Conservation (phyloP, 2,888 invertebrate species). For the Nemapogon koenigi region DNA sequence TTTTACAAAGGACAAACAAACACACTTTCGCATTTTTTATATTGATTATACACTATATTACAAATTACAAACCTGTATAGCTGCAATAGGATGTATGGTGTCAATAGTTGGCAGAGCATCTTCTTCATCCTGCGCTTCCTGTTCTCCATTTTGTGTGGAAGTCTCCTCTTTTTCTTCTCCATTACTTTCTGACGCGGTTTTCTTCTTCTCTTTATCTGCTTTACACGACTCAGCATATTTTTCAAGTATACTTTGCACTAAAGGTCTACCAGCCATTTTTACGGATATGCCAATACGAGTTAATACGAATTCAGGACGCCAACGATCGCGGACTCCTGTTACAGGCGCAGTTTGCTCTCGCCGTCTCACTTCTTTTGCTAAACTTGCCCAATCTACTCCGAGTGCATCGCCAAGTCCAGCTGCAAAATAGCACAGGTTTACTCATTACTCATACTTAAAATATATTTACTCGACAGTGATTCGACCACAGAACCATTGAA, state of each 20-base stretch:
- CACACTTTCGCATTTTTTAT: background rate
- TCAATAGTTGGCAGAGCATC: slow-evolving; percentile 30
- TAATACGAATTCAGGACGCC: slow-evolving; percentile 81
- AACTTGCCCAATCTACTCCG: slow-evolving; percentile 94
- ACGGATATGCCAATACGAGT: slow-evolving; percentile 82
- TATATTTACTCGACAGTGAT: background rate
- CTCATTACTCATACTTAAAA: background rate
- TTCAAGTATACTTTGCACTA: slow-evolving; percentile 39
- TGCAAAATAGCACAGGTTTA: no score
- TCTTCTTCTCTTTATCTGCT: slow-evolving; percentile 24
- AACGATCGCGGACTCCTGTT: slow-evolving; percentile 74
- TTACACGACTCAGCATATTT: slow-evolving; percentile 34
- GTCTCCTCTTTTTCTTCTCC: slow-evolving; percentile 23
- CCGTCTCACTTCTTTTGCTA: slow-evolving; percentile 78
- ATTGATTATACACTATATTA: no score
- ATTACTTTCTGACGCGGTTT: slow-evolving; percentile 21
- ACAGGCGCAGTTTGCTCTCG: slow-evolving; percentile 55
- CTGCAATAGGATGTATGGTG: slow-evolving; percentile 59
- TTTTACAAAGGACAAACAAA: no score
- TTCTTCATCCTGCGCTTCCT: slow-evolving; percentile 23
- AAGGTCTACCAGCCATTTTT: slow-evolving; percentile 73
- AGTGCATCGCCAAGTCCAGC: slow-evolving; percentile 86
- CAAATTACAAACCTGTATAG: slow-evolving; percentile 41
- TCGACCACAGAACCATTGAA: background rate
- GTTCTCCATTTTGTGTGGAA: slow-evolving; percentile 33